Conservation (phyloP, 1,140 invertebrate species). For the Scylla paramamosain region DNA sequence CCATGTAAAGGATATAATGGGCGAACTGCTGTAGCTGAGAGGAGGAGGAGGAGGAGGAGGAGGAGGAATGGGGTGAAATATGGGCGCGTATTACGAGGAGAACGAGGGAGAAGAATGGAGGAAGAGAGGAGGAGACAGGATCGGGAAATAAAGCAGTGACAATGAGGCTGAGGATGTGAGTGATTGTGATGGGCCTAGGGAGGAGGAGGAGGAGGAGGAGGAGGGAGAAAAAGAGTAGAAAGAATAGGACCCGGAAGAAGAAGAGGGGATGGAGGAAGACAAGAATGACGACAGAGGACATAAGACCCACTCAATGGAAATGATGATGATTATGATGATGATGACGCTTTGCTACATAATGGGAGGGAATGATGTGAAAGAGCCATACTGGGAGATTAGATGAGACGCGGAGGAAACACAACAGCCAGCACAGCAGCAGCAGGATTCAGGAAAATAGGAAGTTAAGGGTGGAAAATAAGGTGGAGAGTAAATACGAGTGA, state of each 20-base stretch:
- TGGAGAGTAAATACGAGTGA: too few species aligned
- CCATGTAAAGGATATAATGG: neutral
- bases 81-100: neutral
- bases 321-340: conserved; percentile 28
- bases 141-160: neutral
- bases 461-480: too few species aligned
- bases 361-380: too few species aligned
- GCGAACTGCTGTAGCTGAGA: neutral
- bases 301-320: neutral
- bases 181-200: neutral
- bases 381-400: too few species aligned
- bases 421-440: too few species aligned
- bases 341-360: neutral
- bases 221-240: neutral
- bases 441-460: too few species aligned
- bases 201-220: conserved; percentile 30
- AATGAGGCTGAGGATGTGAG: neutral
- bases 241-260: neutral
- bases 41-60: neutral
- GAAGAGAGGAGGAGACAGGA: neutral
- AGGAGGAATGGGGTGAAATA: neutral
- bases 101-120: neutral
- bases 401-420: too few species aligned
- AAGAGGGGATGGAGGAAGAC: neutral
- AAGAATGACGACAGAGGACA: neutral